Evolutionary conservation across 2,797 vertebrate species (phyloP).

Genomic region (Phrynocephalus forsythii): DNA sequence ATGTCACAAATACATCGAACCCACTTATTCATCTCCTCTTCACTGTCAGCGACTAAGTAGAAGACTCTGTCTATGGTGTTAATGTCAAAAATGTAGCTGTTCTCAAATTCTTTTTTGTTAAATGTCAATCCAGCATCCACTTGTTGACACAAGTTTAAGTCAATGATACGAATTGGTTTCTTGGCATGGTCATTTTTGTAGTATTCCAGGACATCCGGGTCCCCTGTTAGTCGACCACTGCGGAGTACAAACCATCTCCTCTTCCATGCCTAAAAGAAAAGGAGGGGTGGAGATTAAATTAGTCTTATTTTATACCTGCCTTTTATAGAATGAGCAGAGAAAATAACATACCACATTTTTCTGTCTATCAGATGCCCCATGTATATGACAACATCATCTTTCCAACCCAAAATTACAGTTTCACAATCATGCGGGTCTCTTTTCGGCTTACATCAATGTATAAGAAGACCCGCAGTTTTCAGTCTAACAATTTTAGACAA

Average conservation of each 20-base stretch:
- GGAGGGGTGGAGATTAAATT: conserved; percentile 32
- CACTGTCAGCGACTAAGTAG: conserved; percentile 98
- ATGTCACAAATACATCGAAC: conserved; percentile 98
- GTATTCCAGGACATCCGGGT: conserved; percentile 98
- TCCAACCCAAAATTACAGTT: too few species aligned
- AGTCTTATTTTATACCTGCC: not conserved
- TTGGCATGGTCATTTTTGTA: conserved; percentile 99
- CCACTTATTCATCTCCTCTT: conserved; percentile 99
- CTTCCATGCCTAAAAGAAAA: conserved; percentile 92
- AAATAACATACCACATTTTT: not conserved
- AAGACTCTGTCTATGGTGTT: conserved; percentile 98
- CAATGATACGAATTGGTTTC: conserved; percentile 98
- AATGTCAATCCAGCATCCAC: conserved; percentile 97
- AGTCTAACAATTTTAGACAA: too few species aligned
- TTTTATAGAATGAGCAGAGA: not conserved
- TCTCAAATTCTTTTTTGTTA: conserved; percentile 98
- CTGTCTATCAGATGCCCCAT: too few species aligned
- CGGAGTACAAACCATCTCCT: conserved; percentile 98
- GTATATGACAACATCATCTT: too few species aligned
- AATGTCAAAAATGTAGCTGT: conserved; percentile 99
- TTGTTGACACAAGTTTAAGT: conserved; percentile 99
- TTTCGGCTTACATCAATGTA: too few species aligned
- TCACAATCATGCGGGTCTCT: too few species aligned
- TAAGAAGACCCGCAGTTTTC: too few species aligned
- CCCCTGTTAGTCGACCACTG: conserved; percentile 95